These are phyloP conservation scores for Pocillopora grandis DNA, from an alignment of 92 coral and sea anemone genomes.

Conservation along the genomic window DNA sequence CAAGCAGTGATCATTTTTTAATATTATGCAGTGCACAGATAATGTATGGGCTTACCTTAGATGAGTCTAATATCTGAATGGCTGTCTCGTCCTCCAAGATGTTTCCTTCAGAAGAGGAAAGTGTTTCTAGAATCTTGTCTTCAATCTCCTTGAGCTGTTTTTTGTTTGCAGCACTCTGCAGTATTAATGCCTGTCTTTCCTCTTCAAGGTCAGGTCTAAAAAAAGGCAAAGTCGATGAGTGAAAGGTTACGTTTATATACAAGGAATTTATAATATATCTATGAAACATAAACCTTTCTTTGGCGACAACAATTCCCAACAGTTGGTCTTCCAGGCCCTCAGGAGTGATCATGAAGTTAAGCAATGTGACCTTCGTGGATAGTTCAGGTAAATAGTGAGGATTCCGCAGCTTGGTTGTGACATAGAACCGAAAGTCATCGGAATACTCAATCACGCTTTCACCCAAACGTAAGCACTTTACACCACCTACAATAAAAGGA, in stretches of 20 bases:
- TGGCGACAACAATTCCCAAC: slow-evolving; percentile 97
- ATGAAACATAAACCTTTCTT: slow-evolving; percentile 71
- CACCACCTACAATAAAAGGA: slow-evolving; percentile 78
- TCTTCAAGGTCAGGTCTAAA: slow-evolving; percentile 98
- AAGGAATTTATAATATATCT: neutral
- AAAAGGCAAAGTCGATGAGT: neutral
- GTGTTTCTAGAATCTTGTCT: slow-evolving; percentile 96
- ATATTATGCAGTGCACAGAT: no score
- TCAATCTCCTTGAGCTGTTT: slow-evolving; percentile 98
- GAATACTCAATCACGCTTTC: slow-evolving; percentile 97
- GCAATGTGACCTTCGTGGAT: slow-evolving; percentile 94
- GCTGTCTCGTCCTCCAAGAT: slow-evolving; percentile 98
- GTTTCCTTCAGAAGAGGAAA: slow-evolving; percentile 97
- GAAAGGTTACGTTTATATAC: neutral
- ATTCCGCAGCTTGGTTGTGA: slow-evolving; percentile 97
- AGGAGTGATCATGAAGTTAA: slow-evolving; percentile 99
- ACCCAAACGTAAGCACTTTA: slow-evolving; percentile 90
- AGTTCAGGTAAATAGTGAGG: slow-evolving; percentile 99
- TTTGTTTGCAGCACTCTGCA: slow-evolving; percentile 98
- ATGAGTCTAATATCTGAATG: slow-evolving; percentile 93
- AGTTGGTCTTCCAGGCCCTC: slow-evolving; percentile 98
- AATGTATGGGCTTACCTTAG: slow-evolving; percentile 66
- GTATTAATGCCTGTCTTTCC: slow-evolving; percentile 96
- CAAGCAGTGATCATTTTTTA: no score
- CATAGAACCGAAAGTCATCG: slow-evolving; percentile 95